These are phyloP conservation scores for Cheilosia soror DNA, from an alignment of 2,888 invertebrate genomes.

Conservation along the genomic window DNA sequence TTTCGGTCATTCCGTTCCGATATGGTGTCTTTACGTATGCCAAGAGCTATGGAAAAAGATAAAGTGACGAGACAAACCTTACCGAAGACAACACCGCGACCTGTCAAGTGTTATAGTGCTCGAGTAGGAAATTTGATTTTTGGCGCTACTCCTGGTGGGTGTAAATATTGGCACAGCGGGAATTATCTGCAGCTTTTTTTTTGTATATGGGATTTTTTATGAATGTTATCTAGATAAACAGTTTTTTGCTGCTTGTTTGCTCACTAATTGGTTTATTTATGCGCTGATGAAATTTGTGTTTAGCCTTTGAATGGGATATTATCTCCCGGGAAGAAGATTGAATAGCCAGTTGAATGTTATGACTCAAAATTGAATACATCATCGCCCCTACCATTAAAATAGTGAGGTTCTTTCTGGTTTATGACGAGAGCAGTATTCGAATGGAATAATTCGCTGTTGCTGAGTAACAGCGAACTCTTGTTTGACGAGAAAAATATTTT, in stretches of 20 bases:
- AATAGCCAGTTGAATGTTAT: slow-evolving; percentile 3
- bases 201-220: background rate
- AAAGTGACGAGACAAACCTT: slow-evolving; percentile 10
- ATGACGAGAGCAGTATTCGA: background rate
- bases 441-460: background rate
- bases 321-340: background rate
- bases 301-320: slow-evolving; percentile 10
- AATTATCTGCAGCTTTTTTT: background rate
- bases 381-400: background rate
- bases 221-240: background rate
- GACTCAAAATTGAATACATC: slow-evolving; percentile 7
- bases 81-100: slow-evolving; percentile 19
- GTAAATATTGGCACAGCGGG: slow-evolving; percentile 25
- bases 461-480: too few relatives aligned
- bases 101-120: slow-evolving; percentile 19
- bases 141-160: slow-evolving; percentile 16
- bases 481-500: too few relatives aligned
- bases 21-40: background rate
- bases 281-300: slow-evolving; percentile 14
- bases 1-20: background rate
- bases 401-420: background rate
- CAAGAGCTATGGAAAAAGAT: slow-evolving; percentile 33
- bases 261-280: slow-evolving; percentile 18
- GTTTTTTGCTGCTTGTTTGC: background rate
- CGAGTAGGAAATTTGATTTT: background rate